Percentiles rank a stretch among this genome's conserved stretches.
Evolutionary conservation across 2,113 vertebrate species (phyloP).

Genomic region (Eudyptes chrysolophus): DNA sequence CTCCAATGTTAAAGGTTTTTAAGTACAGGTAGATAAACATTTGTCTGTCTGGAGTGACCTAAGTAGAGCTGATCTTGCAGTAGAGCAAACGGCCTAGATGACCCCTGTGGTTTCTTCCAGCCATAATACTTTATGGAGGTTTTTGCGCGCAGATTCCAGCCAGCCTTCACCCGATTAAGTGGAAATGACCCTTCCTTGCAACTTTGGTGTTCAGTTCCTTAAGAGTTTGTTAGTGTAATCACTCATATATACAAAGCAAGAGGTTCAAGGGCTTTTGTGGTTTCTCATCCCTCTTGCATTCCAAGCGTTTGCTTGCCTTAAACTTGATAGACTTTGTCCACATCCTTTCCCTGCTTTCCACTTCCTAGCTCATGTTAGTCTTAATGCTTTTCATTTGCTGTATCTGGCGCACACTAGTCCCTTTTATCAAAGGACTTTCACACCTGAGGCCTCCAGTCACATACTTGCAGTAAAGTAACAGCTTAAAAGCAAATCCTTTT

Average conservation of each 20-base stretch:
- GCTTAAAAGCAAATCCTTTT: slow-evolving; percentile 66
- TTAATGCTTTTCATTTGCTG: slow-evolving; percentile 24
- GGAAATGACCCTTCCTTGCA: not conserved
- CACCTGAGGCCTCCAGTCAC: slow-evolving; percentile 73
- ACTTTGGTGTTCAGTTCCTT: not conserved
- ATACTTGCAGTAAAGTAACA: slow-evolving; percentile 57
- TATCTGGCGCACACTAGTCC: slow-evolving; percentile 23
- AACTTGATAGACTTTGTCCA: slow-evolving; percentile 37
- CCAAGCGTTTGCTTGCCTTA: slow-evolving; percentile 51
- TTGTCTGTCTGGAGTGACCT: not conserved
- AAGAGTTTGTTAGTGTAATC: not conserved
- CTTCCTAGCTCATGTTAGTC: not conserved
- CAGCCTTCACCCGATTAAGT: not conserved
- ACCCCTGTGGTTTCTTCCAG: not conserved
- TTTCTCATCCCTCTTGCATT: slow-evolving; percentile 14
- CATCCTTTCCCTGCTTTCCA: not conserved
- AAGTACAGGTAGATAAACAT: not conserved
- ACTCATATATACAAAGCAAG: not conserved
- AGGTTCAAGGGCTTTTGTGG: slow-evolving; percentile 36
- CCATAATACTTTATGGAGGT: not conserved
- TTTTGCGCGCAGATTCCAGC: not conserved
- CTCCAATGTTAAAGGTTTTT: not conserved
- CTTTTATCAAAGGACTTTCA: slow-evolving; percentile 67
- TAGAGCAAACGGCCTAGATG: not conserved
- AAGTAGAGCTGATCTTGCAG: not conserved